Evolutionary conservation across 2,888 invertebrate genomes (phyloP).

Genomic region (Melipona beecheii): DNA sequence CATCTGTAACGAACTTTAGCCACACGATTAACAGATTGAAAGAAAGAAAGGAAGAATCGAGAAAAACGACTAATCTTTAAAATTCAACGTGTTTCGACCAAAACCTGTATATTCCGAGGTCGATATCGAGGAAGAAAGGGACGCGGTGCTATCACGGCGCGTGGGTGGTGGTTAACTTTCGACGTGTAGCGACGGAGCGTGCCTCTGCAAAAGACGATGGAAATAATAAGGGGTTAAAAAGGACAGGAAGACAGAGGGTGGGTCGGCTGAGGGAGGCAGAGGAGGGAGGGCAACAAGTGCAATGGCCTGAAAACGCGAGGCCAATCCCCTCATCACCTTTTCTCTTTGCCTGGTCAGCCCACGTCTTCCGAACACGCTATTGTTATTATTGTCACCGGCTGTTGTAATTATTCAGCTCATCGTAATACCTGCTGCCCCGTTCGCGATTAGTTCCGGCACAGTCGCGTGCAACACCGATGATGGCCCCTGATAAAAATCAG

Average conservation of each 20-base stretch:
- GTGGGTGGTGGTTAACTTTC: conserved; percentile 4
- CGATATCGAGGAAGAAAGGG: conserved; percentile 1
- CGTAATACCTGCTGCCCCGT: conserved; percentile 70
- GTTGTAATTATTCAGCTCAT: conserved; percentile 79
- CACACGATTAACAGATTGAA: too few relatives aligned
- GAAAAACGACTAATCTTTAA: too few relatives aligned
- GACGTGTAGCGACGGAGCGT: conserved; percentile 36
- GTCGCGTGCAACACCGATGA: conserved; percentile 63
- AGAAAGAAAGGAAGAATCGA: too few relatives aligned
- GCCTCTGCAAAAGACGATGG: conserved; percentile 53
- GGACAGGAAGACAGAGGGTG: conserved; percentile 24
- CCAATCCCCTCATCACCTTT: conserved; percentile 7
- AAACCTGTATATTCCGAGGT: neutral
- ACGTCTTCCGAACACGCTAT: conserved; percentile 71
- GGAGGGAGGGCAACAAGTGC: conserved; percentile 57
- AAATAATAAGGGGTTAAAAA: conserved; percentile 58
- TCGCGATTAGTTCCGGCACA: conserved; percentile 72
- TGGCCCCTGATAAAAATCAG: conserved; percentile 61
- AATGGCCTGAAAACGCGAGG: conserved; percentile 69
- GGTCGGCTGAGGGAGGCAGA: neutral
- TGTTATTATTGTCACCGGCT: conserved; percentile 78
- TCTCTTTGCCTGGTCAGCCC: conserved; percentile 26
- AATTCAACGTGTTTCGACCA: too few relatives aligned
- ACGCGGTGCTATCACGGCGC: neutral
- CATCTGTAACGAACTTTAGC: too few relatives aligned